phyloP scores from a whole-genome alignment of 2,888 invertebrate genomes.

The Idaea straminata region DNA sequence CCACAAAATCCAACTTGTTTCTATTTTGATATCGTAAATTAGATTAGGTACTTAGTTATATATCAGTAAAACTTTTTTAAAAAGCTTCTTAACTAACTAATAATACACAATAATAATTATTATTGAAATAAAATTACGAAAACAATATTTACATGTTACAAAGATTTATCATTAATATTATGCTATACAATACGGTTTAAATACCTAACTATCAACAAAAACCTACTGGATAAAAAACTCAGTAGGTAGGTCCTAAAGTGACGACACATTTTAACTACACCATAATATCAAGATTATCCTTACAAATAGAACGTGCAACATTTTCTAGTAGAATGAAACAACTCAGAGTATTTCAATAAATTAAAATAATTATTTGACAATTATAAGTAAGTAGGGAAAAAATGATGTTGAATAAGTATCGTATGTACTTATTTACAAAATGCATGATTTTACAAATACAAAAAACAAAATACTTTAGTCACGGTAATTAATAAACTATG shows the following conservation, averaged over 20 bases:
- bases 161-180: conserved; percentile 57
- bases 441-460: conserved; percentile 65
- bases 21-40: conserved; percentile 23
- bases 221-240: conserved; percentile 66
- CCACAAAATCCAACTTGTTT: conserved; percentile 74
- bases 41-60: conserved; percentile 42
- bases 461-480: conserved; percentile 35
- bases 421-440: conserved; percentile 72
- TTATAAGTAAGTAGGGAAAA: conserved; percentile 40
- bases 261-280: conserved; percentile 73
- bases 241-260: conserved; percentile 68
- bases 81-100: conserved; percentile 73
- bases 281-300: conserved; percentile 68
- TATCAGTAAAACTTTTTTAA: conserved; percentile 55
- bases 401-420: conserved; percentile 49
- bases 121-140: conserved; percentile 70
- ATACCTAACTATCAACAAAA: conserved; percentile 71
- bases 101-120: conserved; percentile 57
- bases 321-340: conserved; percentile 72
- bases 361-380: conserved; percentile 59
- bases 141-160: conserved; percentile 77
- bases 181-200: conserved; percentile 72
- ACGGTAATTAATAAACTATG: not conserved
- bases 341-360: conserved; percentile 76
- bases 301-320: conserved; percentile 76